Evolutionary conservation across 2,888 invertebrate genomes (phyloP).

Genomic region (Apotomis capreana): DNA sequence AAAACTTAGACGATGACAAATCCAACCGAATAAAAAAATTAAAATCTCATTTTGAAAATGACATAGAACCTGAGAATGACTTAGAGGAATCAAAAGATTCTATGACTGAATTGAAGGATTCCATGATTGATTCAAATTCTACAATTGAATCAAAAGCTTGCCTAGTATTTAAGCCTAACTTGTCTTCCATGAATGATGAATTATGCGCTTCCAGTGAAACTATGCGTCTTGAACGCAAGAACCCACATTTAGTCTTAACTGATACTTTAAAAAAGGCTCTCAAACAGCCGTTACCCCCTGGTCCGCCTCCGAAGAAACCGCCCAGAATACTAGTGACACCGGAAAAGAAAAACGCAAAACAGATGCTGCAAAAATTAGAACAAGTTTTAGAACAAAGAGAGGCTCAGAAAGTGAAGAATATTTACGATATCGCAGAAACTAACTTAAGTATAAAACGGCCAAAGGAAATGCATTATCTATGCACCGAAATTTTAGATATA

Average conservation of each 20-base stretch:
- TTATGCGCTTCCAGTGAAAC: slow-evolving; percentile 73
- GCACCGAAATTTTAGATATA: slow-evolving; percentile 77
- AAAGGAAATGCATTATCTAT: slow-evolving; percentile 79
- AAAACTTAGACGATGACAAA: slow-evolving; percentile 75
- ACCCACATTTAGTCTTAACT: slow-evolving; percentile 74
- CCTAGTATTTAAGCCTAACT: slow-evolving; percentile 56
- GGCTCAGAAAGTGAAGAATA: slow-evolving; percentile 61
- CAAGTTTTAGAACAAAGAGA: slow-evolving; percentile 81
- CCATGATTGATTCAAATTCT: slow-evolving; percentile 47
- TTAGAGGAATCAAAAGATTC: slow-evolving; percentile 20
- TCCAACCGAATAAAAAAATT: slow-evolving; percentile 61
- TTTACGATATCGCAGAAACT: slow-evolving; percentile 59
- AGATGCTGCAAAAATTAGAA: slow-evolving; percentile 86
- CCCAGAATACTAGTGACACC: slow-evolving; percentile 84
- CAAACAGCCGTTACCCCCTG: slow-evolving; percentile 86
- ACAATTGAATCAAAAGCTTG: slow-evolving; percentile 29
- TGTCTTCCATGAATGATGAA: slow-evolving; percentile 65
- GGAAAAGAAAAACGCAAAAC: slow-evolving; percentile 62
- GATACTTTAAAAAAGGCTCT: slow-evolving; percentile 86
- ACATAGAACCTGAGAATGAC: slow-evolving; percentile 10
- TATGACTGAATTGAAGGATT: slow-evolving; percentile 14
- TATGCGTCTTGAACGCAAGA: slow-evolving; percentile 72
- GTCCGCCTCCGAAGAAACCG: slow-evolving; percentile 90
- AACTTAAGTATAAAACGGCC: slow-evolving; percentile 61
- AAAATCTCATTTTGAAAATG: slow-evolving; percentile 57